phyloP scores from a whole-genome alignment of 2,797 vertebrate genomes.

The Crypturellus tataupa region DNA sequence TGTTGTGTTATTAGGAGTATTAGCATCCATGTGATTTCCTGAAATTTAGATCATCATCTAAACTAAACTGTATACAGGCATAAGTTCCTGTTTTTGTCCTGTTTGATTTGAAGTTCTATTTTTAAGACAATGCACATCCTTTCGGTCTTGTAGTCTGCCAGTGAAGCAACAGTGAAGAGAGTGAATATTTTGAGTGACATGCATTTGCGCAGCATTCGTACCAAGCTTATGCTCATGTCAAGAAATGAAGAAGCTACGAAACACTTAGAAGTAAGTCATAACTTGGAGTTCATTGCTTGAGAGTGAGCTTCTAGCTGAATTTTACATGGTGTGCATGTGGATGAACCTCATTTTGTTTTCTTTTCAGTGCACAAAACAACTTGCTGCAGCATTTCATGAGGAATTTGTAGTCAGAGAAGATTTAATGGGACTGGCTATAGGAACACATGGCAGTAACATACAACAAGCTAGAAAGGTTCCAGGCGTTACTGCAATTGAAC shows the following conservation, averaged over 20 bases:
- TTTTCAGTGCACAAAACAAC: slow-evolving; percentile 92
- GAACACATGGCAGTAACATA: slow-evolving; percentile 97
- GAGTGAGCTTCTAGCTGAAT: not conserved
- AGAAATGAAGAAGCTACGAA: slow-evolving; percentile 98
- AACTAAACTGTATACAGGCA: too few species aligned
- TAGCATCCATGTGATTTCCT: not conserved
- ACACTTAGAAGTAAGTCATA: slow-evolving; percentile 92
- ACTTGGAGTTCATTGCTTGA: not conserved
- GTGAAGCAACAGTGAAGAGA: slow-evolving; percentile 93
- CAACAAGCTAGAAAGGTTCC: slow-evolving; percentile 97
- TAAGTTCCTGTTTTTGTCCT: not conserved
- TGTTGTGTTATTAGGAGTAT: not conserved
- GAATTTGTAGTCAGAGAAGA: slow-evolving; percentile 95
- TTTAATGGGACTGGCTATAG: slow-evolving; percentile 98
- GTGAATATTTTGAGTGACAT: slow-evolving; percentile 97
- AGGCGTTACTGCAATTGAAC: slow-evolving; percentile 95
- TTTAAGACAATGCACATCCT: too few species aligned
- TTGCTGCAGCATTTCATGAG: slow-evolving; percentile 97
- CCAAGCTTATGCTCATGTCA: slow-evolving; percentile 97
- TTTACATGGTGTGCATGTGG: not conserved
- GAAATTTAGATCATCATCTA: not conserved
- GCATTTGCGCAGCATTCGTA: slow-evolving; percentile 97
- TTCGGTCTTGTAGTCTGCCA: slow-evolving; percentile 87
- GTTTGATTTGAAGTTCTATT: too few species aligned
- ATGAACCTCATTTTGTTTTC: slow-evolving; percentile 5